phyloP scores from a whole-genome alignment of 2,888 invertebrate genomes.

The Glaucopsyche alexis region DNA sequence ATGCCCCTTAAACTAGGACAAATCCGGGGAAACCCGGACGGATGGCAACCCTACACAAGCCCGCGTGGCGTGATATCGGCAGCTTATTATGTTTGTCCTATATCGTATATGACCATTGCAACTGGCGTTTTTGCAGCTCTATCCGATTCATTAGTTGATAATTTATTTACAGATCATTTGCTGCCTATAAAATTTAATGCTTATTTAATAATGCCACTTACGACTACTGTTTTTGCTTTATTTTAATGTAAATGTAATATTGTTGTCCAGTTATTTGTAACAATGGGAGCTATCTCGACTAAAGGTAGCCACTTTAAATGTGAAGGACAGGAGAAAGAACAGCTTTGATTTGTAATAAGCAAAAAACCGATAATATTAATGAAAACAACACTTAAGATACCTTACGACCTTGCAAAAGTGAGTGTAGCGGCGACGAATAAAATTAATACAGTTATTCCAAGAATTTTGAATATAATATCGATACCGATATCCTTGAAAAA shows the following conservation, averaged over 20 bases:
- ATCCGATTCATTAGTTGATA: slow-evolving; percentile 10
- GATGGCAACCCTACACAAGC: no score
- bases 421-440: slow-evolving; percentile 17
- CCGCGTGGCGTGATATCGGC: slow-evolving; percentile 33
- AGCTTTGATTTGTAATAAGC: not conserved
- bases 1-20: no score
- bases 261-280: not conserved
- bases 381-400: slow-evolving; percentile 6
- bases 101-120: slow-evolving; percentile 47
- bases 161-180: slow-evolving; percentile 16
- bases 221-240: not conserved
- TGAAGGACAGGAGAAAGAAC: not conserved
- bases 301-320: not conserved
- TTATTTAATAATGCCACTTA: not conserved
- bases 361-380: not conserved
- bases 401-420: slow-evolving; percentile 16
- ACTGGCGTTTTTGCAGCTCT: slow-evolving; percentile 14
- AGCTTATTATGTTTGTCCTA: slow-evolving; percentile 66
- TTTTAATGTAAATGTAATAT: not conserved
- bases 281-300: not conserved
- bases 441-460: slow-evolving; percentile 16
- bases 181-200: slow-evolving; percentile 1
- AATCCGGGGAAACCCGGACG: no score
- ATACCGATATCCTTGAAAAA: slow-evolving; percentile 13
- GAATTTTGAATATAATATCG: slow-evolving; percentile 11